Conservation (phyloP, 2,888 invertebrate species). For the Microctonus brassicae region DNA sequence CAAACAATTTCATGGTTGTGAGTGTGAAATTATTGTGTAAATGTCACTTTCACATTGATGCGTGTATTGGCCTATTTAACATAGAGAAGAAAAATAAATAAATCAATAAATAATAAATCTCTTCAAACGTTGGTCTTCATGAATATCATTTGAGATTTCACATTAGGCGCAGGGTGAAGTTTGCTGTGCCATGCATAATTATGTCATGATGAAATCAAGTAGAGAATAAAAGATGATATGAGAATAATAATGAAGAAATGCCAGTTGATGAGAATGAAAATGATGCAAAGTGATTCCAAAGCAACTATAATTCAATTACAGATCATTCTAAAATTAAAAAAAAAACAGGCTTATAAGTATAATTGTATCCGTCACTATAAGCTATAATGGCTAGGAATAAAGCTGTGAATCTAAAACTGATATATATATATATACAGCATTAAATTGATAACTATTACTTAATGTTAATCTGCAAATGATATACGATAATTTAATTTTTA, state of each 20-base stretch:
- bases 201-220: conserved; percentile 31
- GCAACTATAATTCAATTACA: not conserved
- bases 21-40: not conserved
- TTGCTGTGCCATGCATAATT: conserved; percentile 65
- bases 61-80: not conserved
- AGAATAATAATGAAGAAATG: conserved; percentile 21
- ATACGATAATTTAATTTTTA: not conserved
- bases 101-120: too few relatives aligned
- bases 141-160: not conserved
- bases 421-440: not conserved
- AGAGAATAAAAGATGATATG: too few relatives aligned
- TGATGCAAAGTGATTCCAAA: not conserved
- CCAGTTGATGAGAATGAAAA: not conserved
- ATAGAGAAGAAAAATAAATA: too few relatives aligned
- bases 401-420: not conserved
- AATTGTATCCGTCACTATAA: conserved; percentile 38
- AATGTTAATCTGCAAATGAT: not conserved
- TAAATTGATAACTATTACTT: not conserved
- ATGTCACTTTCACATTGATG: not conserved
- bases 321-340: not conserved
- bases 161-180: conserved; percentile 60
- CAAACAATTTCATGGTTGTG: not conserved
- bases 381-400: not conserved
- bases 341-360: conserved; percentile 51
- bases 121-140: not conserved